phyloP scores from a whole-genome alignment of 2,888 invertebrate species.

The Cetonia aurata region DNA sequence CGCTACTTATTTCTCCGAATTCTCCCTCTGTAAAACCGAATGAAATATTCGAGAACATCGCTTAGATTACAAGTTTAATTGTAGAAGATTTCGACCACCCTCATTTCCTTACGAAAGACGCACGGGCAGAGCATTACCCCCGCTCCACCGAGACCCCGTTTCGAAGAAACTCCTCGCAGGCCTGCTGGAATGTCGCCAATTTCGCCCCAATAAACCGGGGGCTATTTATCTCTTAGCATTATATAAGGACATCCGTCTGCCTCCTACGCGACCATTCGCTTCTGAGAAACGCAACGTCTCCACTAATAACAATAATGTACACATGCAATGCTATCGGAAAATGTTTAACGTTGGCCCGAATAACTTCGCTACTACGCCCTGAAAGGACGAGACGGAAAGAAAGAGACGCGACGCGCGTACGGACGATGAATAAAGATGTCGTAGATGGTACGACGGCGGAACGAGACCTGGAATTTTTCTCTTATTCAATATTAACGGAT shows the following conservation, averaged over 20 bases:
- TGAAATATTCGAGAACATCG: constrained; percentile 2
- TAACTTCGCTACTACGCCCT: no score
- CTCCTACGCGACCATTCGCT: neutral
- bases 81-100: constrained; percentile 27
- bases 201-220: constrained; percentile 13
- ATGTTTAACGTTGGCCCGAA: constrained; percentile 8
- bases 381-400: no score
- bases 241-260: constrained; percentile 22
- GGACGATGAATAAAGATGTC: no score
- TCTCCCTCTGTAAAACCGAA: no score
- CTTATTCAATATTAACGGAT: constrained; percentile 11
- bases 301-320: constrained; percentile 8
- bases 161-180: neutral
- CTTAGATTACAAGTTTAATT: constrained; percentile 29
- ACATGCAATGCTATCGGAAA: constrained; percentile 16
- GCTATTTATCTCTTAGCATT: constrained; percentile 35
- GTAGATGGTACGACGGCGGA: no score
- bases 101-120: constrained; percentile 24
- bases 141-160: neutral
- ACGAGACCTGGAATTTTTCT: neutral
- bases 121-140: no score
- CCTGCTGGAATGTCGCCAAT: constrained; percentile 35
- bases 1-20: no score
- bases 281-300: constrained; percentile 14
- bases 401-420: no score